These are phyloP conservation scores for Enteromius mattozi DNA, from an alignment of 2,797 vertebrate species.

Conservation along the genomic window DNA sequence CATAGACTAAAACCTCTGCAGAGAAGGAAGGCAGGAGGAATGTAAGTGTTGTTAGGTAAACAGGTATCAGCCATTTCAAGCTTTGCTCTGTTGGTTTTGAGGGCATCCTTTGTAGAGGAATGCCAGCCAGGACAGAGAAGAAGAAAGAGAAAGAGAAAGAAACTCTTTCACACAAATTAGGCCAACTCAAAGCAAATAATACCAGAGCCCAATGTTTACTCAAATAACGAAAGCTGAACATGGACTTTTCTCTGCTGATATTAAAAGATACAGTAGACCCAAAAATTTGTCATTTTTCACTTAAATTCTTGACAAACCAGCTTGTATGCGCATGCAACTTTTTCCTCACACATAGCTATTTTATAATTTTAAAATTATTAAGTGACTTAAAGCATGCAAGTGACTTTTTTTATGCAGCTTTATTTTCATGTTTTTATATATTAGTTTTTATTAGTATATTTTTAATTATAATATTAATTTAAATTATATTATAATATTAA, in stretches of 20 bases:
- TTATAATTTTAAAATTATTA: background rate
- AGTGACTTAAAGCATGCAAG: background rate
- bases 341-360: background rate
- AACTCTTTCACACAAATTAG: background rate
- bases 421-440: background rate
- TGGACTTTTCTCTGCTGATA: background rate
- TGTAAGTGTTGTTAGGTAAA: constrained; percentile 20
- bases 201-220: background rate
- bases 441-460: background rate
- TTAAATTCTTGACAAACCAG: background rate
- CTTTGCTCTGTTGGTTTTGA: constrained; percentile 19
- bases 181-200: background rate
- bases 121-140: background rate
- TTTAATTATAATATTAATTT: background rate
- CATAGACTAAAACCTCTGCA: background rate
- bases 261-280: background rate
- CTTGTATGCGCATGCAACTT: background rate
- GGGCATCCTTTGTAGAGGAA: background rate
- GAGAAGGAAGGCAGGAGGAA: background rate
- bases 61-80: constrained; percentile 16
- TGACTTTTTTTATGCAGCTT: background rate
- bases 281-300: background rate
- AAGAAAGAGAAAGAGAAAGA: background rate
- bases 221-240: background rate
- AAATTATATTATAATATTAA: too few relatives aligned